Percentiles rank a stretch among this genome's conserved stretches.
Conservation (phyloP, 2,113 vertebrate genomes). For the Willisornis vidua region DNA sequence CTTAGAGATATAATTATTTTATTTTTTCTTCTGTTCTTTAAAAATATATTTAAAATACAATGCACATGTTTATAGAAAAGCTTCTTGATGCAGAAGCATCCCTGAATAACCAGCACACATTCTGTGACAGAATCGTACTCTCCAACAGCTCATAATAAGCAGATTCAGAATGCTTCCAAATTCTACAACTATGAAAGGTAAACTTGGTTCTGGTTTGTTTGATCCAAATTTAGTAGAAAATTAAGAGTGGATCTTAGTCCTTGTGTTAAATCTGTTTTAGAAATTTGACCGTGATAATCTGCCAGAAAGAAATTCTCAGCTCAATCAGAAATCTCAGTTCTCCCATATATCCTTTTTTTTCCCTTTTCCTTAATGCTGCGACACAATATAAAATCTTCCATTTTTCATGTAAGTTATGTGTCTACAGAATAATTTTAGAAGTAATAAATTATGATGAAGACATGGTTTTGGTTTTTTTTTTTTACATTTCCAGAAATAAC, state of each 20-base stretch:
- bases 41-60: background rate
- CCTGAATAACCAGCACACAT: background rate
- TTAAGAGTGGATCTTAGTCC: background rate
- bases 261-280: background rate
- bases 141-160: background rate
- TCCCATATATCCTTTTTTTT: background rate
- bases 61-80: background rate
- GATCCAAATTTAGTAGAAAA: background rate
- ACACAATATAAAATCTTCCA: background rate
- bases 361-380: background rate
- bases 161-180: background rate
- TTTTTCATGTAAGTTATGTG: rapidly evolving
- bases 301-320: background rate
- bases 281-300: background rate
- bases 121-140: background rate
- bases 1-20: background rate
- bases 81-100: background rate
- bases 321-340: background rate
- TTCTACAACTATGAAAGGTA: background rate
- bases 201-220: background rate
- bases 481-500: background rate
- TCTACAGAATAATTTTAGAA: background rate
- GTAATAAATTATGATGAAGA: background rate
- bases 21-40: background rate
- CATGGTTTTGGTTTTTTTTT: background rate